Percentiles rank a stretch among this genome's conserved stretches.
phyloP scores from a whole-genome alignment of 2,888 invertebrate genomes.

The Esperia sulphurella region DNA sequence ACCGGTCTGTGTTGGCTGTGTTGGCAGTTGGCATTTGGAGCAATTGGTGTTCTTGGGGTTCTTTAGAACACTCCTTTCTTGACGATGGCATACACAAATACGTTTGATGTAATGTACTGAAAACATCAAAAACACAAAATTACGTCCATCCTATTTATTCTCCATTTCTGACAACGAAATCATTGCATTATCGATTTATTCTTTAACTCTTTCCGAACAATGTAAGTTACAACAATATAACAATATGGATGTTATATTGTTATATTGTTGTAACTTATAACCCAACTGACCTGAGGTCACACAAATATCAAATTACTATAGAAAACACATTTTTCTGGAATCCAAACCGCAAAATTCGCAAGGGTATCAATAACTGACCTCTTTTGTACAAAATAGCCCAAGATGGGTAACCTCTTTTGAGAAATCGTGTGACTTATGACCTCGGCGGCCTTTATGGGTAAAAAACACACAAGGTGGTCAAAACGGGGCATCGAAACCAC shows the following conservation, averaged over 20 bases:
- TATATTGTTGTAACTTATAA: too few relatives aligned
- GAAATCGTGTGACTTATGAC: conserved; percentile 54
- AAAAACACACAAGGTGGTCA: conserved; percentile 40
- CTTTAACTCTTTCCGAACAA: not conserved
- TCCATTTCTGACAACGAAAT: not conserved
- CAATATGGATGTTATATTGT: not conserved
- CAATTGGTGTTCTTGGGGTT: too few relatives aligned
- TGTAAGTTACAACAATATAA: too few relatives aligned
- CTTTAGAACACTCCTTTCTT: too few relatives aligned
- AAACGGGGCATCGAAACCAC: conserved; percentile 49
- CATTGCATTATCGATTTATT: not conserved
- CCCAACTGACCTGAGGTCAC: conserved; percentile 62
- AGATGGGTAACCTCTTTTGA: conserved; percentile 31
- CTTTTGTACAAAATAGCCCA: conserved; percentile 30
- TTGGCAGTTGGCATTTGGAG: too few relatives aligned
- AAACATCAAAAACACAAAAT: too few relatives aligned
- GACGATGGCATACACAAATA: too few relatives aligned
- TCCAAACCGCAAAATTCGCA: conserved; percentile 40
- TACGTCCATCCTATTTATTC: too few relatives aligned
- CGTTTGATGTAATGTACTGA: too few relatives aligned
- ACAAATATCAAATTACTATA: conserved; percentile 59
- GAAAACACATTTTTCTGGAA: conserved; percentile 53
- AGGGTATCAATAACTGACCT: conserved; percentile 50
- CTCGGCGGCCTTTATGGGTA: conserved; percentile 26
- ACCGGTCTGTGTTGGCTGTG: too few relatives aligned